These are phyloP conservation scores for Eidolon dupreanum DNA, from an alignment of 2,797 vertebrate genomes.

Conservation along the genomic window DNA sequence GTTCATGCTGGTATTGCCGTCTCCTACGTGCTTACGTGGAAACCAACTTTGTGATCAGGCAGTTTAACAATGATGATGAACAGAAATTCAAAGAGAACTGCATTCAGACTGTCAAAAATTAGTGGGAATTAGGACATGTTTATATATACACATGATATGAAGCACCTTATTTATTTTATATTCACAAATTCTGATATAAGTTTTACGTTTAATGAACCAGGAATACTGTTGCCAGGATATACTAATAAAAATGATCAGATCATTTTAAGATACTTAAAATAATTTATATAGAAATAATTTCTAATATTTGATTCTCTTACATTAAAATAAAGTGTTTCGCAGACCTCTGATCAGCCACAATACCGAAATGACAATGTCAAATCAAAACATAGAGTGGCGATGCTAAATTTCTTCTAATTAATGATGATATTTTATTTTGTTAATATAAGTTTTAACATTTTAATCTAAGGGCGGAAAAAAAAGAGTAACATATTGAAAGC, in stretches of 20 bases:
- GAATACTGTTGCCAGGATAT: not conserved
- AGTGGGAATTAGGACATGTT: not conserved
- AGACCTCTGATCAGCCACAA: not conserved
- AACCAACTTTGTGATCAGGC: not conserved
- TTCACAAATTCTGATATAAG: not conserved
- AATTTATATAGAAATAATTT: not conserved
- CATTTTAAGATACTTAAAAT: conserved; percentile 9
- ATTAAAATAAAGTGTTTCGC: not conserved
- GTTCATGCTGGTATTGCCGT: not conserved
- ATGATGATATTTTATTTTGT: not conserved
- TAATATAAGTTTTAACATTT: not conserved
- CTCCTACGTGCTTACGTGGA: not conserved
- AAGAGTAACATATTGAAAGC: conserved; percentile 14
- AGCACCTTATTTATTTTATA: not conserved
- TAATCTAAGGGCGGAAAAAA: conserved; percentile 21
- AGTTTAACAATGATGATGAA: not conserved
- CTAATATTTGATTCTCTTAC: not conserved
- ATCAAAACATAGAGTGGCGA: not conserved
- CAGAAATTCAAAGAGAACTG: not conserved
- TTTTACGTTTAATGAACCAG: not conserved
- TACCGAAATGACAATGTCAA: not conserved
- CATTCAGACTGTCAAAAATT: not conserved
- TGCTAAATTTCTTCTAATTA: not conserved
- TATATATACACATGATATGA: not conserved
- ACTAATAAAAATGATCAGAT: not conserved